phyloP scores from a whole-genome alignment of 2,888 invertebrate species.

The Lobophora halterata region DNA sequence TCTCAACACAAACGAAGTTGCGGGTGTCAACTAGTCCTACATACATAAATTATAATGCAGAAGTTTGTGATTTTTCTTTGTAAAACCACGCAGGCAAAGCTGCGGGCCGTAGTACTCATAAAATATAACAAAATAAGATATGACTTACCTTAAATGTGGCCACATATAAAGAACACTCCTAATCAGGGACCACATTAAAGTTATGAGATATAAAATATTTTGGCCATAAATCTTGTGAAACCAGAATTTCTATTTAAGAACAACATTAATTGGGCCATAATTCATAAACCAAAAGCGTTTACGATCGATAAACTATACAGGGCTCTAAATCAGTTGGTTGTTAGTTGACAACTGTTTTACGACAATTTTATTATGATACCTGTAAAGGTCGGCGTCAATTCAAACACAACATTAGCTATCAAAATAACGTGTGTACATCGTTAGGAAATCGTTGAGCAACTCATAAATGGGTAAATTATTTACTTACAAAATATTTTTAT shows the following conservation, averaged over 20 bases:
- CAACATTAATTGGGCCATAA: slow-evolving; percentile 32
- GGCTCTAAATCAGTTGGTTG: slow-evolving; percentile 28
- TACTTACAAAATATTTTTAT: slow-evolving; percentile 1
- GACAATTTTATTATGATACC: slow-evolving; percentile 32
- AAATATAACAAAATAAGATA: slow-evolving; percentile 11
- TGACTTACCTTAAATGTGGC: slow-evolving; percentile 22
- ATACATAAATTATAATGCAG: no score
- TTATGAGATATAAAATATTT: slow-evolving; percentile 32
- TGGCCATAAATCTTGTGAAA: slow-evolving; percentile 30
- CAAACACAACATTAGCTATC: slow-evolving; percentile 18
- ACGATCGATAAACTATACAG: slow-evolving; percentile 32
- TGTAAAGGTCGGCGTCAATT: slow-evolving; percentile 31
- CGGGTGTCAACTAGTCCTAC: no score
- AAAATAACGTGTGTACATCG: slow-evolving; percentile 11
- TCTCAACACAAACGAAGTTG: no score
- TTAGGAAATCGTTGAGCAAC: slow-evolving; percentile 4
- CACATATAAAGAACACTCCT: slow-evolving; percentile 25
- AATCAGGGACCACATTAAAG: slow-evolving; percentile 26
- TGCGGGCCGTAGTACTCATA: no score
- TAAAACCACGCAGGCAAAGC: no score
- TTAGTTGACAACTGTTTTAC: slow-evolving; percentile 34
- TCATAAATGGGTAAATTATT: slow-evolving; percentile 4
- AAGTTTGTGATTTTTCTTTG: no score
- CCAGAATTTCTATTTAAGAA: slow-evolving; percentile 29
- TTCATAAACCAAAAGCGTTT: slow-evolving; percentile 32